phyloP scores from a whole-genome alignment of 2,797 vertebrate species.

The Hydrocynus forskahlii region DNA sequence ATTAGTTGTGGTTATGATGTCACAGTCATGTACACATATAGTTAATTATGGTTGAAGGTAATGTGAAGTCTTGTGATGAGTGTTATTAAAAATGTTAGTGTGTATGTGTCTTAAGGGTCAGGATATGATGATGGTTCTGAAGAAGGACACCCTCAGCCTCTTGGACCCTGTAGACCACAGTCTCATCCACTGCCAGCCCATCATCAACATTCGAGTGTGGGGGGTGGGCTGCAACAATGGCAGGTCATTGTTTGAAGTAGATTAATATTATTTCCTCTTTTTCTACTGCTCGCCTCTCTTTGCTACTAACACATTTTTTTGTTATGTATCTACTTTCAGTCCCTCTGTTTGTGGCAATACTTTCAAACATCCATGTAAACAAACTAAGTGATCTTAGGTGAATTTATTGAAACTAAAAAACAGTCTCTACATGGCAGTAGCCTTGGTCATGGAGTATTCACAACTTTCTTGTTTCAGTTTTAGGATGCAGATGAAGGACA shows the following conservation, averaged over 20 bases:
- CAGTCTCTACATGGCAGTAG: not conserved
- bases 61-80: too few species aligned
- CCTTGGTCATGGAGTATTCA: not conserved
- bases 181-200: constrained; percentile 91
- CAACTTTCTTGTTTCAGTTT: not conserved
- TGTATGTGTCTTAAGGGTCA: constrained; percentile 81
- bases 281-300: not conserved
- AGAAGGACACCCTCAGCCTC: constrained; percentile 91
- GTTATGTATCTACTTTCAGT: not conserved
- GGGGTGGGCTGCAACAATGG: constrained; percentile 96
- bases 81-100: not conserved
- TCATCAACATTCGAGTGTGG: constrained; percentile 95
- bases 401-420: not conserved
- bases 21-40: too few species aligned
- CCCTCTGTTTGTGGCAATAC: not conserved
- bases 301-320: not conserved
- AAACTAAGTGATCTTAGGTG: not conserved
- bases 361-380: not conserved
- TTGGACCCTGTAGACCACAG: constrained; percentile 91
- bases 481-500: not conserved
- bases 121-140: constrained; percentile 94
- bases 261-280: not conserved
- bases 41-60: constrained; percentile 7
- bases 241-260: constrained; percentile 80
- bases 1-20: not conserved